Evolutionary conservation across 92 coral and sea anemone species (phyloP), one percentile per base, ranked within the genome.

Genomic region (Porites evermanni): DNA sequence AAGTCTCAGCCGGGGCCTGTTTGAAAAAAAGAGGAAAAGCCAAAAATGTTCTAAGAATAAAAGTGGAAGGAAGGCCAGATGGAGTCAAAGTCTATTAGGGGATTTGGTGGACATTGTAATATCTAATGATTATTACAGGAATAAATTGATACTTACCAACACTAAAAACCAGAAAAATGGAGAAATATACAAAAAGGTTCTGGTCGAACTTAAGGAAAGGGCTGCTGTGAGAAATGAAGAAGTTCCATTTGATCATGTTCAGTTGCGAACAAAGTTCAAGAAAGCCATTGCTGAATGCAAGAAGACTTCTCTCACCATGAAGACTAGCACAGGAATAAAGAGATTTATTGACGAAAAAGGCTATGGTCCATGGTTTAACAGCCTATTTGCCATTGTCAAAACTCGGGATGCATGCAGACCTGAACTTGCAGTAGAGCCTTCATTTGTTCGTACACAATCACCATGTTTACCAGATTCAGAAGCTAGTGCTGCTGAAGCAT

Each of bases 381-480:
- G 32, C 77, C 69, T 84, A 65, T 89, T 61, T 84, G 67, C 84
- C 24, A 79, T 89, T 19, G 77, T 63, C 38, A 89, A 84, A 73
- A 89, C 92, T 66, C 63, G 92, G 21, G 82, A 84, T 84, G 82
- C 92, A 63, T 84, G 92, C 89, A 79, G 84, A 64, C 86, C 92
- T 67, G 92, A 89, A 84, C 92, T 69, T 60, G 89, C 86, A 89
- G 16, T 89, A 10, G 86, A 89, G 74, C 86, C 89, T 38, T 89
- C 86, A 80, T 58, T 51, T 78, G 51, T 70, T 70, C 52, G 29
- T 70, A 70, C 74, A 70, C 74, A 24, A 26, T 70, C 72, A 17
- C 59, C 92, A 69, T 76, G 84, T 54, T 69, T 54, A 79, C 44
- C 74, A 79, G 73, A 79, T 79, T 65, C 73, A 67, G 83, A 79